Conservation (phyloP, 2,888 invertebrate species). For the Tanypteryx hageni region DNA sequence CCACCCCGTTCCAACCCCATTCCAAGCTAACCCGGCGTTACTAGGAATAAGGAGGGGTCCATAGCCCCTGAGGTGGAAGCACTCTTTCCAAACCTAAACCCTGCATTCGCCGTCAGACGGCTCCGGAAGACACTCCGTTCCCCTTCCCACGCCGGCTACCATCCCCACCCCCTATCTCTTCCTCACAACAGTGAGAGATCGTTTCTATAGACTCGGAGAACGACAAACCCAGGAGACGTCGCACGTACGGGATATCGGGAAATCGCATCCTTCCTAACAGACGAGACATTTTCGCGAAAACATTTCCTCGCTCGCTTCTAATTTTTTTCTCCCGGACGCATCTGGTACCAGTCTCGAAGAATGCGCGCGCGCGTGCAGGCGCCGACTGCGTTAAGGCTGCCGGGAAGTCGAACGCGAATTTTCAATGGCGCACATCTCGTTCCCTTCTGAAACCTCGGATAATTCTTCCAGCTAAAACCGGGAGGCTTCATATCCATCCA, state of each 20-base stretch:
- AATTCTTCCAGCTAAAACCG: no score
- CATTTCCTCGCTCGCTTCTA: background rate
- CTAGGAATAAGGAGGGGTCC: background rate
- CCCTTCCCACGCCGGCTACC: background rate
- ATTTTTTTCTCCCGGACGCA: background rate
- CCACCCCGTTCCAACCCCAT: no score
- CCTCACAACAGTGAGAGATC: no score
- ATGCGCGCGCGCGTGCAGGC: no score
- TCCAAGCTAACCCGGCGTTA: no score
- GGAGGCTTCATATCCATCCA: no score
- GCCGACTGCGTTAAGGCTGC: no score
- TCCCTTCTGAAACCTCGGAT: no score
- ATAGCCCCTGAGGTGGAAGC: constrained; percentile 40
- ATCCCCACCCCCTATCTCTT: background rate
- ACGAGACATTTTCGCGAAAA: background rate
- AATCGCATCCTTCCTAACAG: background rate
- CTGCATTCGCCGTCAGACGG: constrained; percentile 27
- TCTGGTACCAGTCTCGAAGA: no score
- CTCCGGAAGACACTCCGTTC: constrained; percentile 40
- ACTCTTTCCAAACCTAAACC: background rate
- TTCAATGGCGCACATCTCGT: no score
- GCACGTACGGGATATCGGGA: background rate
- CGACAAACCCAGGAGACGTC: background rate
- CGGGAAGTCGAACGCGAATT: no score
- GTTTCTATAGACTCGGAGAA: no score